Evolutionary conservation across 2,113 vertebrate genomes (phyloP).

Genomic region (Onychostruthus taczanowskii): DNA sequence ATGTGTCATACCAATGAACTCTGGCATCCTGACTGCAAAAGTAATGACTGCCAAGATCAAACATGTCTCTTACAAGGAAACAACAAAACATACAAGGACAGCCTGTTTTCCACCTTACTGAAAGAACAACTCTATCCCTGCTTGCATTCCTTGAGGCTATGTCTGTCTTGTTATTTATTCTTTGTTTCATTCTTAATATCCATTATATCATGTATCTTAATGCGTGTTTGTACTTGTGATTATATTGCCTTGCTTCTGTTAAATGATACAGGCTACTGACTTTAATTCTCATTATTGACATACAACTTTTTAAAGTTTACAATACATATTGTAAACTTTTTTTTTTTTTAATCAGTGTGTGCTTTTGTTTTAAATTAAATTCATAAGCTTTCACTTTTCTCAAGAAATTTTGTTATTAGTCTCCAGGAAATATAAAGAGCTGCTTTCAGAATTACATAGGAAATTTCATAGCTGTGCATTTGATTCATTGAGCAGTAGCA

Average conservation of each 20-base stretch:
- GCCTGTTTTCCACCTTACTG: neutral
- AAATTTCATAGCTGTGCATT: neutral
- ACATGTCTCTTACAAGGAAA: neutral
- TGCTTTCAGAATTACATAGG: neutral
- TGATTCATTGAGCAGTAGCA: neutral
- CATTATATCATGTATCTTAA: neutral
- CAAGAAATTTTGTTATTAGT: neutral
- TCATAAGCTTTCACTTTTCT: neutral
- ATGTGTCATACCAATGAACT: neutral
- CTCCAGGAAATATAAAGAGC: neutral
- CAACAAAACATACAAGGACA: neutral
- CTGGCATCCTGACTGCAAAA: neutral
- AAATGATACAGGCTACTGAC: neutral
- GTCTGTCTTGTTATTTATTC: constrained; percentile 9
- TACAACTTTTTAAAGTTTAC: neutral
- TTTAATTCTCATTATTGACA: neutral
- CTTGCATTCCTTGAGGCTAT: neutral
- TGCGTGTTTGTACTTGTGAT: neutral
- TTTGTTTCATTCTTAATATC: neutral
- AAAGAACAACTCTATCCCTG: neutral
- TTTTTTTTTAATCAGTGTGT: neutral
- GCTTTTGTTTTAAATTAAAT: neutral
- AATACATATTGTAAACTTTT: neutral
- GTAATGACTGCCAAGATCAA: neutral
- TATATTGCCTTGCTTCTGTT: neutral